A percentile compares a stretch with the other conserved stretches of the same genome.
Evolutionary conservation across 2,113 vertebrate genomes (phyloP).

Genomic region (Erythrocebus patas): DNA sequence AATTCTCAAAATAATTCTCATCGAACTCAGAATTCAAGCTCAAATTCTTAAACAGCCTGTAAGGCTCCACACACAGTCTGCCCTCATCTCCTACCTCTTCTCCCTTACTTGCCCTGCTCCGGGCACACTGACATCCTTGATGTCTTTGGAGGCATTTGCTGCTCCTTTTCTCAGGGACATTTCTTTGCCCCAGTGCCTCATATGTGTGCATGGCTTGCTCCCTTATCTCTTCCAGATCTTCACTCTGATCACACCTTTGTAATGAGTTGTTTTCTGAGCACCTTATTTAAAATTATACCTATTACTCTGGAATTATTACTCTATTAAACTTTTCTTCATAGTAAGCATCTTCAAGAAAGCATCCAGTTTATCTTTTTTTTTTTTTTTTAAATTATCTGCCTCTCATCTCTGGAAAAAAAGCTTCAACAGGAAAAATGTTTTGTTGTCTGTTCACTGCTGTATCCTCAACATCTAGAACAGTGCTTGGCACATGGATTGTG

Average conservation of each 20-base stretch:
- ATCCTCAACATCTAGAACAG: neutral
- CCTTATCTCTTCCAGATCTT: neutral
- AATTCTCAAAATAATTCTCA: neutral
- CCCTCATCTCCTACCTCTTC: neutral
- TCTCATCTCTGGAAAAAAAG: neutral
- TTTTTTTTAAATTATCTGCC: neutral
- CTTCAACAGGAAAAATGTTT: neutral
- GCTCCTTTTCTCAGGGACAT: neutral
- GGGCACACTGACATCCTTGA: neutral
- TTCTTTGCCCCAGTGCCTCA: neutral
- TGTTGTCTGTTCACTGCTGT: neutral
- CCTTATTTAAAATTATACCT: neutral
- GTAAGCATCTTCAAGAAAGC: neutral
- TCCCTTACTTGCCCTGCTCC: neutral
- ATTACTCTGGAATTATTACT: neutral
- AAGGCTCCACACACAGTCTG: rapidly evolving
- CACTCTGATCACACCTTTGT: neutral
- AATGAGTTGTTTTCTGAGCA: neutral
- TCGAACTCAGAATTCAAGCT: neutral
- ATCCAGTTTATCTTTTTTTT: neutral
- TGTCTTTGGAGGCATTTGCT: neutral
- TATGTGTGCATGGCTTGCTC: neutral
- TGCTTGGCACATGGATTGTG: neutral
- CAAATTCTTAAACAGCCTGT: neutral
- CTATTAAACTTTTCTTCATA: neutral